These are phyloP conservation scores for Henricia sp. DNA, from an alignment of 53 echinoderm and acorn worm species.

Conservation along the genomic window DNA sequence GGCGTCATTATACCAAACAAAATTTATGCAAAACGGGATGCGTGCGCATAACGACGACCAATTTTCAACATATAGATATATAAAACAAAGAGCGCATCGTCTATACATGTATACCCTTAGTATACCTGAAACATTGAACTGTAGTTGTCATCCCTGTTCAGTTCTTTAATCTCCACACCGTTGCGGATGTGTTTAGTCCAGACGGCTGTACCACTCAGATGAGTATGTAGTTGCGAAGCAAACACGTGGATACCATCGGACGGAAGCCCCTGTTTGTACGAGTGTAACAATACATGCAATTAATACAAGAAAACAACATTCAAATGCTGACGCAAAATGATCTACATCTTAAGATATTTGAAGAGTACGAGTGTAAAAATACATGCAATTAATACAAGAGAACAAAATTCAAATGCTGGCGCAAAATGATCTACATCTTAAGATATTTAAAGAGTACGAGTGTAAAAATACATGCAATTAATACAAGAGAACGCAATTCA, in stretches of 20 bases:
- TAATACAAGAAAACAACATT: no score
- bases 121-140: conserved; percentile 84
- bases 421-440: background rate
- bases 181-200: conserved; percentile 82
- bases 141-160: conserved; percentile 84
- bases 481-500: no score
- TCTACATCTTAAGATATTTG: background rate
- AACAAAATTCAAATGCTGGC: no score
- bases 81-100: no score
- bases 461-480: no score
- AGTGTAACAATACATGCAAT: background rate
- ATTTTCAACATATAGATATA: no score
- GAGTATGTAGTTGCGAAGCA: conserved; percentile 91
- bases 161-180: conserved; percentile 68
- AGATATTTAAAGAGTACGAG: no score
- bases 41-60: no score
- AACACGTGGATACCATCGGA: conserved; percentile 70
- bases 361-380: background rate
- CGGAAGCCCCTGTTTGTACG: conserved; percentile 82
- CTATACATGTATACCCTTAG: no score
- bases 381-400: no score
- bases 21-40: no score
- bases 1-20: no score
- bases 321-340: background rate
- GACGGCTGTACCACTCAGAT: conserved; percentile 78